These are phyloP conservation scores for Amiota mariae DNA, from an alignment of 2,888 invertebrate species.

Conservation along the genomic window DNA sequence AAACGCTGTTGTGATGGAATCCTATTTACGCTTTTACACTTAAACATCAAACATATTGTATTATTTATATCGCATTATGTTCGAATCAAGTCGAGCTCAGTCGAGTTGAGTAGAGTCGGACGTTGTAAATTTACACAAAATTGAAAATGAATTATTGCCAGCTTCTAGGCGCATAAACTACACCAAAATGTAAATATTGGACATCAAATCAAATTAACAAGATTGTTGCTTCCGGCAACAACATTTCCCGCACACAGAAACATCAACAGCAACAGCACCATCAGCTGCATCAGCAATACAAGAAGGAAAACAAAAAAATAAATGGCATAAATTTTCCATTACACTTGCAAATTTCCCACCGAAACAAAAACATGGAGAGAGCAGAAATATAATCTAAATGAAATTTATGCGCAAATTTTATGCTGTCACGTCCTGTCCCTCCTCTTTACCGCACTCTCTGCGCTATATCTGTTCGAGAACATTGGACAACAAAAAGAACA, in stretches of 20 bases:
- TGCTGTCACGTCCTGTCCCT: not conserved
- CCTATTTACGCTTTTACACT: no score
- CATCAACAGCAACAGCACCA: conserved; percentile 5
- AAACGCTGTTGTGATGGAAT: no score
- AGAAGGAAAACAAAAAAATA: not conserved
- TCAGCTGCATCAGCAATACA: no score
- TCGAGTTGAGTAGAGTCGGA: not conserved
- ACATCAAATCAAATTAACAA: conserved; percentile 64
- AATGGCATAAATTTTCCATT: conserved; percentile 59
- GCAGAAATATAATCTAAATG: conserved; percentile 34
- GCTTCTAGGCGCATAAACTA: conserved; percentile 34
- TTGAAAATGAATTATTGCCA: conserved; percentile 65
- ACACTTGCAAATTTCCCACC: conserved; percentile 37
- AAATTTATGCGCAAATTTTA: conserved; percentile 26
- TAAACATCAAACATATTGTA: no score
- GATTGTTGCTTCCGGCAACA: conserved; percentile 65
- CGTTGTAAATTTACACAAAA: conserved; percentile 48
- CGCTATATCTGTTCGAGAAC: conserved; percentile 42
- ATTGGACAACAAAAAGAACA: conserved; percentile 45
- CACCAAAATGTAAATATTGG: conserved; percentile 44
- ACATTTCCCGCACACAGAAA: conserved; percentile 35
- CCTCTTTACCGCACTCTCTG: conserved; percentile 23
- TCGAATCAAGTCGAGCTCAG: not conserved
- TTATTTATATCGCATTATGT: no score
- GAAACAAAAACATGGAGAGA: conserved; percentile 34